Evolutionary conservation across 2,113 vertebrate genomes (phyloP).

Genomic region (Vombatus ursinus): DNA sequence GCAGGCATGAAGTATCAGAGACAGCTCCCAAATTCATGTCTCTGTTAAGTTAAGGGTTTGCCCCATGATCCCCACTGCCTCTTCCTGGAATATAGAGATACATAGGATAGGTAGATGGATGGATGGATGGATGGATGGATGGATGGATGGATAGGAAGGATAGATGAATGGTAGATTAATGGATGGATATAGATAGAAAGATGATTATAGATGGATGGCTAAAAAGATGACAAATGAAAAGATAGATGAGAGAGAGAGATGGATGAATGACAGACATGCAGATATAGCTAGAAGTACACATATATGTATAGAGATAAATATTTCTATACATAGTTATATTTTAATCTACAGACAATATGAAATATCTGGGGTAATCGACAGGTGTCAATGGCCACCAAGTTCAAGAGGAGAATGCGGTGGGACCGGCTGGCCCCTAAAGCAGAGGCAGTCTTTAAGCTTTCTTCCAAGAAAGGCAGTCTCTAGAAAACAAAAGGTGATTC

Average conservation of each 20-base stretch:
- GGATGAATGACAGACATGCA: neutral
- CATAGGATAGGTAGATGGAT: too few species aligned
- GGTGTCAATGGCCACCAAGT: neutral
- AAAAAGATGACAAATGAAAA: too few species aligned
- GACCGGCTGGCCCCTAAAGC: neutral
- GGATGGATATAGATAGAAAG: too few species aligned
- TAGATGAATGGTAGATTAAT: too few species aligned
- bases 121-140: too few species aligned
- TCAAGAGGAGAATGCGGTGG: neutral
- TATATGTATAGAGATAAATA: neutral
- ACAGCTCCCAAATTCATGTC: neutral
- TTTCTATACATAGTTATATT: neutral
- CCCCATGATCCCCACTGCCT: neutral
- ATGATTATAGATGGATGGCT: too few species aligned
- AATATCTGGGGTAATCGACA: neutral
- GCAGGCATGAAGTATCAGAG: too few species aligned
- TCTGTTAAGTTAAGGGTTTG: neutral
- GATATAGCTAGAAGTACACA: neutral
- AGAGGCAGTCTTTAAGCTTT: neutral
- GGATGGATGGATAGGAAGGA: too few species aligned
- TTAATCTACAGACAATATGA: neutral
- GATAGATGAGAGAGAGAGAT: too few species aligned
- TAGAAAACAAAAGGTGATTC: neutral
- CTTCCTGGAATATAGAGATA: neutral
- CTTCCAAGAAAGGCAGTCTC: neutral